These are phyloP conservation scores for Plodia interpunctella DNA, from an alignment of 1,140 invertebrate species.

Conservation along the genomic window DNA sequence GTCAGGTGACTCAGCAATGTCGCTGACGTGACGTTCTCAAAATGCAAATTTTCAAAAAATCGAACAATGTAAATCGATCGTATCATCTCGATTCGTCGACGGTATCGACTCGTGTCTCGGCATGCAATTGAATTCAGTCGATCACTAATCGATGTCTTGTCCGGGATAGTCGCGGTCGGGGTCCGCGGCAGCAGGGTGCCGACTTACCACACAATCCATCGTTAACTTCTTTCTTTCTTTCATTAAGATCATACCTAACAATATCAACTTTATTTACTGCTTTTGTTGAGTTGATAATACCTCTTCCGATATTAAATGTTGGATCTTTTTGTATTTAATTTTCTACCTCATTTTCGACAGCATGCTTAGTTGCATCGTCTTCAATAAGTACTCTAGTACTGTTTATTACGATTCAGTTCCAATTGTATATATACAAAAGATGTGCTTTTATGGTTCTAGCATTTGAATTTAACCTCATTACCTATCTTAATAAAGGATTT, in stretches of 20 bases:
- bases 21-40: slow-evolving; percentile 73
- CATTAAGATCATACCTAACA: slow-evolving; percentile 57
- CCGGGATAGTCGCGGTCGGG: slow-evolving; percentile 72
- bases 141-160: slow-evolving; percentile 77
- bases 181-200: slow-evolving; percentile 74
- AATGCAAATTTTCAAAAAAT: slow-evolving; percentile 76
- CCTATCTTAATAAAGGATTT: slow-evolving; percentile 77
- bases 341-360: slow-evolving; percentile 73
- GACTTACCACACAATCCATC: slow-evolving; percentile 77
- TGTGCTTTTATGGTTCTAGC: slow-evolving; percentile 38
- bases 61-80: slow-evolving; percentile 71
- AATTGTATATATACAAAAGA: slow-evolving; percentile 28
- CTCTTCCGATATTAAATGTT: slow-evolving; percentile 51
- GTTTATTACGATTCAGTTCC: slow-evolving; percentile 49
- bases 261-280: slow-evolving; percentile 55
- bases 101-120: slow-evolving; percentile 68
- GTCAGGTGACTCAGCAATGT: slow-evolving; percentile 74
- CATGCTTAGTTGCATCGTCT: slow-evolving; percentile 34
- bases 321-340: slow-evolving; percentile 68
- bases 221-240: slow-evolving; percentile 76
- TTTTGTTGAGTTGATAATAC: slow-evolving; percentile 50
- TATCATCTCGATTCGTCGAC: slow-evolving; percentile 63
- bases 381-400: slow-evolving; percentile 48
- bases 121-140: slow-evolving; percentile 76
- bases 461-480: slow-evolving; percentile 72